These are phyloP conservation scores for Fragum sueziense DNA, from an alignment of 2,888 invertebrate species.

Conservation along the genomic window DNA sequence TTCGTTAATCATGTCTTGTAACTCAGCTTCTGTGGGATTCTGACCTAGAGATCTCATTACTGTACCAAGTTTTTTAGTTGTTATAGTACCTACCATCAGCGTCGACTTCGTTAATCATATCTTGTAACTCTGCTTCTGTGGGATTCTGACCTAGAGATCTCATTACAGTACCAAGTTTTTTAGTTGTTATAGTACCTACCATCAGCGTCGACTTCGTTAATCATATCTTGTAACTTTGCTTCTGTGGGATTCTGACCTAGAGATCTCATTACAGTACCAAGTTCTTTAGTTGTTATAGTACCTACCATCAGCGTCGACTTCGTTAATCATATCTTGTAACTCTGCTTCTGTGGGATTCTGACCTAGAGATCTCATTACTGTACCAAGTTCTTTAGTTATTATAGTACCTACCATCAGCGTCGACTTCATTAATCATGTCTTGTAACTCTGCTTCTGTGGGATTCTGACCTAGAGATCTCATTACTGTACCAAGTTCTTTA, in stretches of 20 bases:
- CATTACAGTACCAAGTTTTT: conserved; percentile 6
- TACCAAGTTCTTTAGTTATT: too few species aligned
- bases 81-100: conserved; percentile 2
- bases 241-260: conserved; percentile 7
- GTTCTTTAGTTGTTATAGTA: too few species aligned
- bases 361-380: conserved; percentile 9
- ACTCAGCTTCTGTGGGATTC: neutral
- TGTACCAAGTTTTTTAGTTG: too few species aligned
- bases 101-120: conserved; percentile 8
- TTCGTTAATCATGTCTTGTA: conserved; percentile 6
- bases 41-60: conserved; percentile 11
- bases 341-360: conserved; percentile 3
- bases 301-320: conserved; percentile 2
- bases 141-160: conserved; percentile 11
- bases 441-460: neutral
- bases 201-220: conserved; percentile 2
- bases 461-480: conserved; percentile 11
- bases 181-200: too few species aligned
- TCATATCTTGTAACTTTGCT: neutral
- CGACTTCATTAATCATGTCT: conserved; percentile 6
- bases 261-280: conserved; percentile 11
- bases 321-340: conserved; percentile 5
- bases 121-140: neutral
- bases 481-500: too few species aligned
- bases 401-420: conserved; percentile 1